These are phyloP conservation scores for Propithecus perrieri DNA, from an alignment of 2,797 vertebrate genomes.

Conservation along the genomic window DNA sequence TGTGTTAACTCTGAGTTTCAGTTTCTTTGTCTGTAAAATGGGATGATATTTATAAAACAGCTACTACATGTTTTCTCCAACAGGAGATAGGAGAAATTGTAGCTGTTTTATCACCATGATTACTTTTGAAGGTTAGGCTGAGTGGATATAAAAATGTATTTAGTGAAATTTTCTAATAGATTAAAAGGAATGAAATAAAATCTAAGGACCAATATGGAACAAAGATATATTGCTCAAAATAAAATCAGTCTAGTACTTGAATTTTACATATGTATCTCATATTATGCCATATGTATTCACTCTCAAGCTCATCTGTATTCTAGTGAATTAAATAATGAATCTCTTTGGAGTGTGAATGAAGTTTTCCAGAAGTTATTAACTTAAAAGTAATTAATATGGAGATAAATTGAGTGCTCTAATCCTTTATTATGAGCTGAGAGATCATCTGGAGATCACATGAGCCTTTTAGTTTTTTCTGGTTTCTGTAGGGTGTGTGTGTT, in stretches of 20 bases:
- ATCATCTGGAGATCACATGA: not conserved
- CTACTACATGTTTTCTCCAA: not conserved
- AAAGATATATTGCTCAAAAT: slow-evolving; percentile 4
- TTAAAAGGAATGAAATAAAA: slow-evolving; percentile 1
- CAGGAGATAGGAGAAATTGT: not conserved
- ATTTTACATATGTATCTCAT: not conserved
- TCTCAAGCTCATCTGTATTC: not conserved
- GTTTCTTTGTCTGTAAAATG: slow-evolving; percentile 17
- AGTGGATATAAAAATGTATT: not conserved
- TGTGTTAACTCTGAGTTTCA: not conserved
- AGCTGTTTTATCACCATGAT: not conserved
- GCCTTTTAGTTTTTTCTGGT: not conserved
- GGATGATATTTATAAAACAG: not conserved
- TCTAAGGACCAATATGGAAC: not conserved
- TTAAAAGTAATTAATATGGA: not conserved
- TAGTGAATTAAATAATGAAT: not conserved
- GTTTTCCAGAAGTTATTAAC: not conserved
- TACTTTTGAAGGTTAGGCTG: slow-evolving; percentile 13
- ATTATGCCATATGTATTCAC: not conserved
- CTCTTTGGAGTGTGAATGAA: not conserved
- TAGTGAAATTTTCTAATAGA: not conserved
- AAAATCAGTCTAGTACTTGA: not conserved
- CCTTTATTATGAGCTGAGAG: not conserved
- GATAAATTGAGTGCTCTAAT: not conserved
- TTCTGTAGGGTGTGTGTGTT: not conserved